Base-by-base conservation (phyloP, 2,113 vertebrate genomes). In the Neodontobutis hainanensis region DNA sequence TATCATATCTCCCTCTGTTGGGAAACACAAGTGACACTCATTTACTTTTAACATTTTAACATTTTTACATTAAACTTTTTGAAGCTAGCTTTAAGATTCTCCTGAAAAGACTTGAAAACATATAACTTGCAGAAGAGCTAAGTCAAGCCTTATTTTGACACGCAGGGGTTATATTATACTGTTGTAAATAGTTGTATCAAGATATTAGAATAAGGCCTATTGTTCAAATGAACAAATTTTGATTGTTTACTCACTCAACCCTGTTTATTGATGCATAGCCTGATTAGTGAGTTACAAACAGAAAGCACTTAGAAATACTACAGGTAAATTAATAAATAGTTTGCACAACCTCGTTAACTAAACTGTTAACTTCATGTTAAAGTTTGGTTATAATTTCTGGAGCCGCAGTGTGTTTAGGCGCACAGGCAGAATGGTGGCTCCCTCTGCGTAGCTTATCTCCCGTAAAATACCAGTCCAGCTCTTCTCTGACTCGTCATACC, bases 401-500 rank as follows among this genome's bases (percentile, higher is more conserved):
- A 99, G 90, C 46, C 96, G 94, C 72, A 98, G 85, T 6, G 94
- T 91, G 0, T 99, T 99, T 87, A 99, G 95, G 14, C 90, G 90
- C 38, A 94, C 96, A 0, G 94, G 89, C 0, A 98, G 88, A 75
- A 98, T 92, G 0, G 96, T 95, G 78, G 97, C 92, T 0, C 95
- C 94, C 0, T 94, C 94, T 0, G 96, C 96, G 0, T 95, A 98
- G 52, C 92, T 86, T 0, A 99, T 95, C 86, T 99, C 96, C 42
- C 95, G 84, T 11, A 99, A 88, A 9, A 99, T 94, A 0, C 97
- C 97, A 40, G 92, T 94, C 97, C 97, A 99, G 56, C 94, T 93
- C 81, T 93, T 91, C 74, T 94, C 94, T 0, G 94, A 86, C 55
- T 97, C 95, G 9, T 92, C 90, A 7, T 91, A 92, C 53, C 92